Conservation (phyloP, 2,113 vertebrate genomes). For the Saccopteryx bilineata region DNA sequence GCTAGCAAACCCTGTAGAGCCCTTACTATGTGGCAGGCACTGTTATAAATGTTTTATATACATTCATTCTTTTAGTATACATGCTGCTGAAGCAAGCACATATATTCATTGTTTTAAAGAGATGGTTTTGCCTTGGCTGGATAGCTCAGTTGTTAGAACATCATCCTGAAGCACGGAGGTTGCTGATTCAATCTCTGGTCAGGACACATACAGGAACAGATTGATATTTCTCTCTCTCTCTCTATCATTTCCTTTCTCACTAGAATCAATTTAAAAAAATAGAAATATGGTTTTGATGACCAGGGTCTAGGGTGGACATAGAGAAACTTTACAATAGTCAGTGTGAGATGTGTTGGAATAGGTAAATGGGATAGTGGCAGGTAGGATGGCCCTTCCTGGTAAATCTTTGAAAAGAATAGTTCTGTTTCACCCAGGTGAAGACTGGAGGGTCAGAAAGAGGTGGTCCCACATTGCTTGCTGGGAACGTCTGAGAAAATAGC, state of each 20-base stretch:
- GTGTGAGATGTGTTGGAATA: not conserved
- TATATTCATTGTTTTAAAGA: slow-evolving; percentile 27
- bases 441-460: not conserved
- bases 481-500: not conserved
- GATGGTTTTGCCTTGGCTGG: too few species aligned
- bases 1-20: not conserved
- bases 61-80: too few species aligned
- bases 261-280: too few species aligned
- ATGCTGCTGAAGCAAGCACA: too few species aligned
- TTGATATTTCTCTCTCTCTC: too few species aligned
- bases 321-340: not conserved
- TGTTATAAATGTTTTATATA: not conserved
- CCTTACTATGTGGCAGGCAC: not conserved
- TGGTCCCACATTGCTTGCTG: not conserved
- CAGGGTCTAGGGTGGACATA: not conserved
- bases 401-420: not conserved
- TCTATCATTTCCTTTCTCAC: too few species aligned
- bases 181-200: too few species aligned
- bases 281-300: not conserved
- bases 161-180: too few species aligned
- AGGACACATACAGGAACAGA: too few species aligned
- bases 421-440: not conserved
- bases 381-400: not conserved
- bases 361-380: not conserved
- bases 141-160: too few species aligned